A percentile compares a stretch with the other conserved stretches of the same genome.
phyloP scores from a whole-genome alignment of 2,888 invertebrate species.

The Phaedon cochleariae region DNA sequence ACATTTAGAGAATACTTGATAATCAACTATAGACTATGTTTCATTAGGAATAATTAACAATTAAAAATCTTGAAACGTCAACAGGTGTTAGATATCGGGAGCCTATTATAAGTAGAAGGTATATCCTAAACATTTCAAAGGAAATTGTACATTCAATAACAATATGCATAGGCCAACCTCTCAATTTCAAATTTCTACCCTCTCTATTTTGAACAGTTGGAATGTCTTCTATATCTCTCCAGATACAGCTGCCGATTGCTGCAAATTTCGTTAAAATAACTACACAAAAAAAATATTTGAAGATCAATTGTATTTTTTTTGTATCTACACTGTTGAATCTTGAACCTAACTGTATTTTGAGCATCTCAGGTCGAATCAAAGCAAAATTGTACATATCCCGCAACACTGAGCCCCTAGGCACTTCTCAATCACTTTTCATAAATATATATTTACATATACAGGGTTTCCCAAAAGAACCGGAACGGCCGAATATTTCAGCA shows the following conservation, averaged over 20 bases:
- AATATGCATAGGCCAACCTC: conserved; percentile 34
- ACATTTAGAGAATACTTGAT: conserved; percentile 42
- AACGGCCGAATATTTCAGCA: too few species aligned
- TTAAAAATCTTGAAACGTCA: conserved; percentile 42
- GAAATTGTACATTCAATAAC: conserved; percentile 36
- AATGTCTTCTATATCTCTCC: not conserved
- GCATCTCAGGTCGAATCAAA: not conserved
- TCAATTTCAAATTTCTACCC: conserved; percentile 22
- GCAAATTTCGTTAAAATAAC: conserved; percentile 3
- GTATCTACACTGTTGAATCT: not conserved
- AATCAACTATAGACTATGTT: conserved; percentile 40
- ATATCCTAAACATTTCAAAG: conserved; percentile 34
- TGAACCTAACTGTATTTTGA: not conserved
- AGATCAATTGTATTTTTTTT: not conserved
- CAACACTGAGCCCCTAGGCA: conserved; percentile 34
- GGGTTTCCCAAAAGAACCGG: too few species aligned
- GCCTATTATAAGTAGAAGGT: conserved; percentile 30
- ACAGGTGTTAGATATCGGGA: conserved; percentile 41
- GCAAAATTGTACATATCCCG: not conserved
- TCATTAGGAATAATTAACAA: conserved; percentile 40
- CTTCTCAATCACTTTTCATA: conserved; percentile 28
- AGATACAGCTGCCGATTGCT: conserved; percentile 10
- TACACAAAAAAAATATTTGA: conserved; percentile 7
- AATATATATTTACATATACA: too few species aligned
- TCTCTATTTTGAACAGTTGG: not conserved